Evolutionary conservation across 2,113 vertebrate genomes (phyloP), one percentile per base, ranked within the genome.

Genomic region (Psephotus haematonotus): DNA sequence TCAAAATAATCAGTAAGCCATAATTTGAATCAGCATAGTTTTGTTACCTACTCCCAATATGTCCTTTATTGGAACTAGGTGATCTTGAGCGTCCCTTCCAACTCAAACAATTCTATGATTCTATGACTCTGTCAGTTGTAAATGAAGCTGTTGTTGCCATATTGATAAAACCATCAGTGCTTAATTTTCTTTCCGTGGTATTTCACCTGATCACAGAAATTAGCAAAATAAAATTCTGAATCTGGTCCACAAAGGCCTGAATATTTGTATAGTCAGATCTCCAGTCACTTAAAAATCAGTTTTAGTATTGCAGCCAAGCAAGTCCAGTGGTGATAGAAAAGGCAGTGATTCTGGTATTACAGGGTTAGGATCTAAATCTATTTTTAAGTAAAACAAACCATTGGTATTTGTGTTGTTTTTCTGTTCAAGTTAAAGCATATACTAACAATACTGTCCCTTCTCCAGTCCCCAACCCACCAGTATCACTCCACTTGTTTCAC

Each of bases 401-500:
- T 13, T 87, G 43, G 50, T 79, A 39, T 33, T 82, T 88, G 23
- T 82, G 29, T 37, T 75, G 18, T 49, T 82, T 85, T 11, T 37
- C 39, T 4, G 1, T 35, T 59, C 33, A 47, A 39, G n/a, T 91
- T 37, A 68, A 69, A 92, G 39, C 37, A 79, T 35, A 9, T 29
- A 14, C 53, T 90, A 55, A 71, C 6, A 63, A 25, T 19, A 18
- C 18, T 49, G 20, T 4, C 11, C 17, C 41, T 22, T 10, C 28
- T 13, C 10, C 5, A 8, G 19, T 7, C 1, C 2, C 11, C 5
- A 13, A 6, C 2, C 6, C 29, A 5, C 5, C n/a, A 25, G 12
- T 24, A 22, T 64, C 22, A 28, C 28, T 78, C 33, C 27, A 64
- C 31, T 57, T 3, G 0, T 64, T 82, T n/a, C 4, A 4, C 25